Evolutionary conservation across 2,888 invertebrate species (phyloP).

Genomic region (Seira sanloemensis): DNA sequence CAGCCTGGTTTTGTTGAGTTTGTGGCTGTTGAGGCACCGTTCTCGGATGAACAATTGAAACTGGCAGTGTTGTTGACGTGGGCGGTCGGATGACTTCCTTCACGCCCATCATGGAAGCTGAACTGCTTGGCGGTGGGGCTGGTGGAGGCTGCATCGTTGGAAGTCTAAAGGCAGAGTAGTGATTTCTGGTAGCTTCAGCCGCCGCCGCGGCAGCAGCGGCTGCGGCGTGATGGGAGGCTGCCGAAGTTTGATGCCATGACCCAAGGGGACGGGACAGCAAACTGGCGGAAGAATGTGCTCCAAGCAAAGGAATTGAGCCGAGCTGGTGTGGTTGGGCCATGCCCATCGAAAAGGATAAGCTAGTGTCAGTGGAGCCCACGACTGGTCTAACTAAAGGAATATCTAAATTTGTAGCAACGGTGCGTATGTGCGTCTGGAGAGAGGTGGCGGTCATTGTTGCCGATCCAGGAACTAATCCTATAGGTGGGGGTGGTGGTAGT

Average conservation of each 20-base stretch:
- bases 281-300: slow-evolving; percentile 23
- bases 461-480: slow-evolving; percentile 49
- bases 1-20: slow-evolving; percentile 29
- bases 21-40: slow-evolving; percentile 46
- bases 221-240: slow-evolving; percentile 13
- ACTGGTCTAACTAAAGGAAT: slow-evolving; percentile 72
- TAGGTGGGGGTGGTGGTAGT: slow-evolving; percentile 41
- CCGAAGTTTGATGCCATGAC: slow-evolving; percentile 29
- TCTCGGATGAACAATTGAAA: slow-evolving; percentile 69
- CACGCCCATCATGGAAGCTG: slow-evolving; percentile 8
- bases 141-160: slow-evolving; percentile 54
- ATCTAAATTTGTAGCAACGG: slow-evolving; percentile 72
- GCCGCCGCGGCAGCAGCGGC: slow-evolving; percentile 9
- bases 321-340: slow-evolving; percentile 26
- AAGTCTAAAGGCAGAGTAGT: slow-evolving; percentile 72
- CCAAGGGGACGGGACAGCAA: slow-evolving; percentile 40
- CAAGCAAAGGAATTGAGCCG: slow-evolving; percentile 25
- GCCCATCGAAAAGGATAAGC: slow-evolving; percentile 23
- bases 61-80: slow-evolving; percentile 54
- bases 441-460: slow-evolving; percentile 67
- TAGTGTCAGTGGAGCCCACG: slow-evolving; percentile 50
- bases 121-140: neutral
- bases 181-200: slow-evolving; percentile 44
- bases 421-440: slow-evolving; percentile 72
- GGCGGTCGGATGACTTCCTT: slow-evolving; percentile 30